Evolutionary conservation across 2,113 vertebrate species (phyloP).

Genomic region (Sphaerodactylus townsendi): DNA sequence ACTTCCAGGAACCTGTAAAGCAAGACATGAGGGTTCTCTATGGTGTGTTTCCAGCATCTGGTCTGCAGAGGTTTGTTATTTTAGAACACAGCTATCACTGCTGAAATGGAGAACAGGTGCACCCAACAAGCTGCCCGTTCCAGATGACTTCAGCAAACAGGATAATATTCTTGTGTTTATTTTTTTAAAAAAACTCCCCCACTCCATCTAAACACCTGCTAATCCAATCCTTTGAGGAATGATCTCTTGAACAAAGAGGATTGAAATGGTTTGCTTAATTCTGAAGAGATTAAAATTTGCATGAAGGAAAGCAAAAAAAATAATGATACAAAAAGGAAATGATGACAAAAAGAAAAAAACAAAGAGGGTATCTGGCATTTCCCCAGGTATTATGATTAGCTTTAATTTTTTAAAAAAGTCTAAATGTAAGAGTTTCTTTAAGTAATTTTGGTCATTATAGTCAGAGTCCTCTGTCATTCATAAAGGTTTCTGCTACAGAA

Average conservation of each 20-base stretch:
- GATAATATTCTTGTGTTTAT: neutral
- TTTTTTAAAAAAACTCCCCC: neutral
- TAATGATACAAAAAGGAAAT: too few relatives aligned
- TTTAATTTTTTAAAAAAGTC: conserved; percentile 21
- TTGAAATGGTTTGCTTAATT: conserved; percentile 26
- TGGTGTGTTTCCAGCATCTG: neutral
- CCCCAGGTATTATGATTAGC: conserved; percentile 51
- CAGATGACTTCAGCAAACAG: neutral
- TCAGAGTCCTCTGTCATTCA: conserved; percentile 31
- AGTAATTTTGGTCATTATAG: conserved; percentile 37
- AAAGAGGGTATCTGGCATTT: conserved; percentile 27
- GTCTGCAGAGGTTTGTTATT: too few relatives aligned
- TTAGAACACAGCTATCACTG: neutral
- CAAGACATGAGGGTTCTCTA: neutral
- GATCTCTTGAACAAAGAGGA: conserved; percentile 19
- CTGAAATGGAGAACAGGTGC: neutral
- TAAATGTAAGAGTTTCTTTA: conserved; percentile 45
- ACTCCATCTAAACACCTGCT: conserved; percentile 19
- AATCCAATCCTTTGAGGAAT: conserved; percentile 17
- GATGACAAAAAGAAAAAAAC: neutral
- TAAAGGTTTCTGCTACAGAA: conserved; percentile 16
- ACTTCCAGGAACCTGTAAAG: neutral
- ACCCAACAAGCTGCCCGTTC: neutral
- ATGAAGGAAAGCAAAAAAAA: conserved; percentile 32
- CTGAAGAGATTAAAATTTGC: conserved; percentile 39